Conservation (phyloP, 2,888 invertebrate species). For the Eurois occulta region DNA sequence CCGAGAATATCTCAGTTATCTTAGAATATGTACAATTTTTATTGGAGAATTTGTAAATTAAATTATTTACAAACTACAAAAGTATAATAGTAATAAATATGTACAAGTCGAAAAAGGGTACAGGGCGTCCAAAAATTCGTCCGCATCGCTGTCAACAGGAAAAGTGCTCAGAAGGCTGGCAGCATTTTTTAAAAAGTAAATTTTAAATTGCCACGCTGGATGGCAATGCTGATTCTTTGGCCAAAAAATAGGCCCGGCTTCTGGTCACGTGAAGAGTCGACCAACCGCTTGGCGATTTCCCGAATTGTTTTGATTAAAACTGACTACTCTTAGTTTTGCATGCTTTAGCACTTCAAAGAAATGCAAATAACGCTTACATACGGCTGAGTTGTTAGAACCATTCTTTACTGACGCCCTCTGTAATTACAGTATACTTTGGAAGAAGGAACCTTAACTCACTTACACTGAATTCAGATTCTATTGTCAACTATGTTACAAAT, state of each 20-base stretch:
- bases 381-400: background rate
- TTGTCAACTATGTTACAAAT: too few relatives aligned
- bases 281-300: background rate
- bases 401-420: background rate
- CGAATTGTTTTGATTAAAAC: background rate
- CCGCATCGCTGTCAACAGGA: too few relatives aligned
- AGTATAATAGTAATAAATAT: too few relatives aligned
- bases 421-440: background rate
- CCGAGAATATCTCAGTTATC: background rate
- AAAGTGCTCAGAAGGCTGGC: too few relatives aligned
- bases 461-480: background rate
- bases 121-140: too few relatives aligned
- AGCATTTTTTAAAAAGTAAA: too few relatives aligned
- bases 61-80: too few relatives aligned
- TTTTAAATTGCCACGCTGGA: too few relatives aligned
- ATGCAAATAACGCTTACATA: constrained; percentile 1
- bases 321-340: background rate
- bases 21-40: too few relatives aligned
- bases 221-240: background rate
- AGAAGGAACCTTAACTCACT: background rate
- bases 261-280: background rate
- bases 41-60: too few relatives aligned
- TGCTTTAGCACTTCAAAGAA: constrained; percentile 5
- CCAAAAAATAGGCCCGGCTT: background rate
- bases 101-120: too few relatives aligned